Evolutionary conservation across 2,888 invertebrate species (phyloP).

Genomic region (Hemaris fuciformis): DNA sequence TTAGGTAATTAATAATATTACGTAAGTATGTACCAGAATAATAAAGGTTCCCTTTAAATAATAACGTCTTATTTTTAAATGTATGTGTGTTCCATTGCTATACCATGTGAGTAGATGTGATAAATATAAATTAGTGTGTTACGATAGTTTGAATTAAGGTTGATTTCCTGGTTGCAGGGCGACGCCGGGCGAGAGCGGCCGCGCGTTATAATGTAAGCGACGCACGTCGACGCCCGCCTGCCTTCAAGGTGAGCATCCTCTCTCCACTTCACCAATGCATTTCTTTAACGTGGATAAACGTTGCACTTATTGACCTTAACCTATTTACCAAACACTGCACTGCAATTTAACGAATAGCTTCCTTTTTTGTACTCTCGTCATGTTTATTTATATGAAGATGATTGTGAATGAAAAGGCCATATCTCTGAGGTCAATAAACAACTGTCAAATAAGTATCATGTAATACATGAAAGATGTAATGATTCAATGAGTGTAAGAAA

Average conservation of each 20-base stretch:
- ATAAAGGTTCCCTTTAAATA: too few relatives aligned
- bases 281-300: conserved; percentile 12
- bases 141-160: conserved; percentile 20
- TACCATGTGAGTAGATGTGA: neutral
- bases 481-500: neutral
- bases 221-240: conserved; percentile 68
- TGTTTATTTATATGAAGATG: neutral
- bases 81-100: too few relatives aligned
- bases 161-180: conserved; percentile 48
- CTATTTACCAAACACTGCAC: conserved; percentile 1
- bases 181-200: conserved; percentile 49
- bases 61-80: too few relatives aligned
- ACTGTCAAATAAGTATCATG: neutral
- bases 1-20: too few relatives aligned
- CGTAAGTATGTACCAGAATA: too few relatives aligned
- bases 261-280: conserved; percentile 22
- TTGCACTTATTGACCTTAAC: conserved; percentile 14
- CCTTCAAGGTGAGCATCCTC: conserved; percentile 69
- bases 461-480: neutral
- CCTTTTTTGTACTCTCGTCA: conserved; percentile 1
- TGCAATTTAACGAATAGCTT: conserved; percentile 10
- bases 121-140: neutral
- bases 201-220: conserved; percentile 78
- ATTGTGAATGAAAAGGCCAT: conserved; percentile 8
- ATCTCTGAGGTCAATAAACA: neutral